These are phyloP conservation scores for Hirudinaria manillensis DNA, from an alignment of 2,888 invertebrate genomes.

Conservation along the genomic window DNA sequence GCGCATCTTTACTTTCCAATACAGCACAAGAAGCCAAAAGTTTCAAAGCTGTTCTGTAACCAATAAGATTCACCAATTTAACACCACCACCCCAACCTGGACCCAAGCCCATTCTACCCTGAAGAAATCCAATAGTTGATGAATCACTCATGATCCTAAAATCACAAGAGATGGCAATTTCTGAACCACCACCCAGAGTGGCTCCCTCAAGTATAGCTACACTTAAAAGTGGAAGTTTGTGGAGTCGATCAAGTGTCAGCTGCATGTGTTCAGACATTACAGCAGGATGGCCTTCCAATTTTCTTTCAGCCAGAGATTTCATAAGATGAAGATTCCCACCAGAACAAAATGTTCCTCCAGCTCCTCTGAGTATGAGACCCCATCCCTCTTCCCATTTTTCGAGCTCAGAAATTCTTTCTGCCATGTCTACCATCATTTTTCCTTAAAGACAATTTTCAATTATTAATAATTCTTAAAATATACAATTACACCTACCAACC, in stretches of 20 bases:
- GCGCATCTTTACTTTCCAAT: constrained; percentile 50
- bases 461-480: background rate
- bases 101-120: constrained; percentile 56
- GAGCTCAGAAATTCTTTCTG: constrained; percentile 52
- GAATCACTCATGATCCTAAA: constrained; percentile 54
- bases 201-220: constrained; percentile 57
- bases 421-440: constrained; percentile 59
- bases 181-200: constrained; percentile 60
- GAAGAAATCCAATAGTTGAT: constrained; percentile 56
- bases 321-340: constrained; percentile 56
- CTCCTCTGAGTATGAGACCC: constrained; percentile 56
- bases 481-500: constrained; percentile 46
- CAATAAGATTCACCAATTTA: constrained; percentile 53
- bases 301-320: constrained; percentile 44
- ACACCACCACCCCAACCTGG: constrained; percentile 59
- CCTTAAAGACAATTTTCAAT: constrained; percentile 47
- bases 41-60: constrained; percentile 54
- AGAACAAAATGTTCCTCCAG: constrained; percentile 57
- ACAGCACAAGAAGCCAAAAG: constrained; percentile 49
- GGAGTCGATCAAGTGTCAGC: constrained; percentile 51
- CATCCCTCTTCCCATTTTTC: constrained; percentile 56
- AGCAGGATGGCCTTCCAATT: constrained; percentile 47
- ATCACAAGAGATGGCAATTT: constrained; percentile 57
- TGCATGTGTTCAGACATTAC: constrained; percentile 57
- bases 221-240: constrained; percentile 56